Conservation (phyloP, 2,113 vertebrate species). For the Trogon melanurus region DNA sequence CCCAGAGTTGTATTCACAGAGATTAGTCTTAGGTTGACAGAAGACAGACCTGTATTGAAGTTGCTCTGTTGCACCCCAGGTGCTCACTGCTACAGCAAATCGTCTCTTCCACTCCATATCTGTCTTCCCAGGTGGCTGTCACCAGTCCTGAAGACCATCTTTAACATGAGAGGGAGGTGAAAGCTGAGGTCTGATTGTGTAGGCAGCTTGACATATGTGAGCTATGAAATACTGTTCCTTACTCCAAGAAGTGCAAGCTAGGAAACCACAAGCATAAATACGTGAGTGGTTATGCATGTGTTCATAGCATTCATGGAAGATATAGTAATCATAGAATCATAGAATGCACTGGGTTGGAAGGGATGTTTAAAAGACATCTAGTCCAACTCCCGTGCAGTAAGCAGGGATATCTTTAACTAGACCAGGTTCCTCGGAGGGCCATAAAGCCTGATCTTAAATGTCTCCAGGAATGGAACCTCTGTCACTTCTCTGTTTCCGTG, state of each 20-base stretch:
- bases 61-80: not conserved
- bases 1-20: not conserved
- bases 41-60: not conserved
- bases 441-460: no score
- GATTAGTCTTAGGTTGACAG: not conserved
- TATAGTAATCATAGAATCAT: not conserved
- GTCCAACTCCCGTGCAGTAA: no score
- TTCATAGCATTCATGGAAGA: not conserved
- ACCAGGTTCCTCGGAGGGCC: no score
- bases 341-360: no score
- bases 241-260: not conserved
- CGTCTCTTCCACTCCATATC: not conserved
- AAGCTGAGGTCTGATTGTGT: not conserved
- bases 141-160: not conserved
- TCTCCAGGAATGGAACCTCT: no score
- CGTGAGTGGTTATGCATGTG: not conserved
- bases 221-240: not conserved
- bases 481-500: no score
- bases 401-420: no score
- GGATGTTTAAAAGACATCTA: no score
- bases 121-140: not conserved
- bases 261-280: not conserved
- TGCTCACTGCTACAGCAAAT: not conserved
- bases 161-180: not conserved
- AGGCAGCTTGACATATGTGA: not conserved